These are phyloP conservation scores for Stenchaetothrips biformis DNA, from an alignment of 2,888 invertebrate genomes.

Conservation along the genomic window DNA sequence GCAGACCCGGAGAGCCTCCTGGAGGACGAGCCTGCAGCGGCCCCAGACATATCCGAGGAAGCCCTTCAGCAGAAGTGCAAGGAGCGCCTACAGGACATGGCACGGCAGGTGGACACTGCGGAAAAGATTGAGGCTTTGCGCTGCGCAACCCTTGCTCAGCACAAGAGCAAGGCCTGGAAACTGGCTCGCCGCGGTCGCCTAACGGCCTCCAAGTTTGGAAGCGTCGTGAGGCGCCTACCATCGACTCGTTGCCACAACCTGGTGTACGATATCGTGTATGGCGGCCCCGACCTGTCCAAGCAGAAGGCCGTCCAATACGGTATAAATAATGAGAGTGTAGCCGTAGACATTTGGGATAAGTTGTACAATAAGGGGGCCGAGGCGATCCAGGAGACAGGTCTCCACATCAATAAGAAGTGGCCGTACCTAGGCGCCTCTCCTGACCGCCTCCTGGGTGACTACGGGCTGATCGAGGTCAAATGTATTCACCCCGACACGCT, in stretches of 20 bases:
- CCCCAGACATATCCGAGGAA: neutral
- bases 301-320: constrained; percentile 18
- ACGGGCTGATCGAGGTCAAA: neutral
- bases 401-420: constrained; percentile 15
- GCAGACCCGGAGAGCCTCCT: neutral
- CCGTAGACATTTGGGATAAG: neutral
- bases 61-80: neutral
- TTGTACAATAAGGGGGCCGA: neutral
- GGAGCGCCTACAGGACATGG: neutral
- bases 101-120: neutral
- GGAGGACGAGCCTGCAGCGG: neutral
- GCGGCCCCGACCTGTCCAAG: neutral
- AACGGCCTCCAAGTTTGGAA: neutral
- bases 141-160: neutral
- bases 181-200: neutral
- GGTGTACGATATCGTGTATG: constrained; percentile 16
- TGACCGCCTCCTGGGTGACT: constrained; percentile 26
- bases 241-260: constrained; percentile 28
- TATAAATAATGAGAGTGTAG: neutral
- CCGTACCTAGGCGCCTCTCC: constrained; percentile 29
- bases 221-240: constrained; percentile 6
- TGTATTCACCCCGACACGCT: neutral
- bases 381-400: constrained; percentile 5
- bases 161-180: neutral
- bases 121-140: neutral